These are phyloP conservation scores for Drosophila trichaetosa DNA, from an alignment of 2,888 invertebrate species.

Conservation along the genomic window DNA sequence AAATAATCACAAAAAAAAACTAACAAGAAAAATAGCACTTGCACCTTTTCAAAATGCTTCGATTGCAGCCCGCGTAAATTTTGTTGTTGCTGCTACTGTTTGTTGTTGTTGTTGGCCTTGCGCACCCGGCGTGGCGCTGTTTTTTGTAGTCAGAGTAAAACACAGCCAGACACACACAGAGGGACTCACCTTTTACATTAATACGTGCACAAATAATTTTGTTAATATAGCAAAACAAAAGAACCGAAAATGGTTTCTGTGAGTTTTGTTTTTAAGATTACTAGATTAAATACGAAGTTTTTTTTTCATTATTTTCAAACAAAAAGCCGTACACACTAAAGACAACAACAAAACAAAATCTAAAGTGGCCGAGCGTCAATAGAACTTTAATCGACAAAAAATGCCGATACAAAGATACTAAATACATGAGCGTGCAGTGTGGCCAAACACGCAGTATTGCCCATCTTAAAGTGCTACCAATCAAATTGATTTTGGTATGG, in stretches of 20 bases:
- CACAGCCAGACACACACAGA: not conserved
- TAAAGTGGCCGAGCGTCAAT: conserved; percentile 20
- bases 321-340: conserved; percentile 39
- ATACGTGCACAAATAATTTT: conserved; percentile 64
- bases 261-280: conserved; percentile 14
- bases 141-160: not conserved
- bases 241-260: conserved; percentile 41
- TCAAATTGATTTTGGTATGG: accelerated
- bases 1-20: not conserved
- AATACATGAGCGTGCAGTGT: not conserved
- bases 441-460: conserved; percentile 12
- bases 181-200: conserved; percentile 60
- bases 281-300: conserved; percentile 41
- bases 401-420: conserved; percentile 12
- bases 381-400: not conserved
- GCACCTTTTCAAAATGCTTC: conserved; percentile 31
- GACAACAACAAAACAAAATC: conserved; percentile 35
- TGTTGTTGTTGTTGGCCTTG: conserved; percentile 7
- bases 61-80: conserved; percentile 47
- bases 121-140: conserved; percentile 52
- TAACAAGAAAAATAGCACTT: not conserved
- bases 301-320: conserved; percentile 41
- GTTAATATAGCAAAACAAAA: conserved; percentile 22
- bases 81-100: not conserved
- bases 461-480: conserved; percentile 28